A percentile compares a stretch with the other conserved stretches of the same genome.
These are phyloP conservation scores for Himantopus leucocephalus DNA, from an alignment of 2,113 vertebrate genomes.

Conservation along the genomic window DNA sequence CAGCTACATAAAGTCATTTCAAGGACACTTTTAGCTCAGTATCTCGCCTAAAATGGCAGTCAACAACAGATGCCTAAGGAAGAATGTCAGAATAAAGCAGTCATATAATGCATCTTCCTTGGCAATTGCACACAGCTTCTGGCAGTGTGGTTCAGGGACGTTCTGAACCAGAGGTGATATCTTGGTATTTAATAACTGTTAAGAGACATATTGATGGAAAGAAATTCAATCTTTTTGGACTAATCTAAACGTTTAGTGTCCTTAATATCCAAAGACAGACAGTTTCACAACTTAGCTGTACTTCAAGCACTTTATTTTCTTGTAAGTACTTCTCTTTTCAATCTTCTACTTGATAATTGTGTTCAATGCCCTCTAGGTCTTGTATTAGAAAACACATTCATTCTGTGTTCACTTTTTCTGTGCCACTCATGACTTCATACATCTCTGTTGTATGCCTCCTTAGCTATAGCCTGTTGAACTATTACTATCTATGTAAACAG, in stretches of 20 bases:
- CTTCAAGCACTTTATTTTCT: background rate
- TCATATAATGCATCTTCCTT: background rate
- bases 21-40: background rate
- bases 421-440: background rate
- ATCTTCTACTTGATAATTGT: background rate
- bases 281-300: background rate
- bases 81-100: background rate
- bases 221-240: background rate
- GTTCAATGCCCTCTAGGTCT: background rate
- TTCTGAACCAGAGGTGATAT: background rate
- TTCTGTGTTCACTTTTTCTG: background rate
- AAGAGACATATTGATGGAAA: background rate
- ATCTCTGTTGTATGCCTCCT: background rate
- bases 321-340: background rate
- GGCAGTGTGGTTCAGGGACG: background rate
- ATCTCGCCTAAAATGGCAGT: background rate
- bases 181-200: background rate
- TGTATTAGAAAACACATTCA: background rate
- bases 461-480: background rate
- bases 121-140: background rate
- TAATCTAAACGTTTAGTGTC: background rate
- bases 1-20: background rate
- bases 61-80: background rate
- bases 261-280: background rate
- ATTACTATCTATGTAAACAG: background rate